These are phyloP conservation scores for Cephus cinctus DNA, from an alignment of 1,140 invertebrate species.

Conservation along the genomic window DNA sequence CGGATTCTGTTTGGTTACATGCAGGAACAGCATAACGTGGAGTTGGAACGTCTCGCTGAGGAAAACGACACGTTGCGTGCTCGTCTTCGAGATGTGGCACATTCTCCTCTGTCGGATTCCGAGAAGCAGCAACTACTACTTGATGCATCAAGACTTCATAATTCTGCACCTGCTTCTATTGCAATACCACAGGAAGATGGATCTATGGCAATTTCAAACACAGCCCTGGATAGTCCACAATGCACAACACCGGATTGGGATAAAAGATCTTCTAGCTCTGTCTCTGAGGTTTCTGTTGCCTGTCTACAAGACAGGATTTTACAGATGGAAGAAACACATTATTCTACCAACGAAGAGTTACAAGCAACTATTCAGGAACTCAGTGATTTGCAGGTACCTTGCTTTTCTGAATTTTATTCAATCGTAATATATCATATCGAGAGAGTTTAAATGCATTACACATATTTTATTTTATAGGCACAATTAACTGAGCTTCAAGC, in stretches of 20 bases:
- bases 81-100: conserved; percentile 72
- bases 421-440: background rate
- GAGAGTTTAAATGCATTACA: background rate
- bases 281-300: conserved; percentile 87
- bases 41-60: conserved; percentile 67
- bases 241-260: conserved; percentile 81
- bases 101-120: conserved; percentile 78
- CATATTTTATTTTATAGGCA: conserved; percentile 39
- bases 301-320: conserved; percentile 90
- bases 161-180: conserved; percentile 65
- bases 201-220: conserved; percentile 33
- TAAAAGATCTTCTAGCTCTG: conserved; percentile 78
- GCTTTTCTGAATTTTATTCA: conserved; percentile 1
- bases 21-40: conserved; percentile 63
- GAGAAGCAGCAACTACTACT: conserved; percentile 75
- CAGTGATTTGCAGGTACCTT: conserved; percentile 72
- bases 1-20: too few relatives aligned
- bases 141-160: conserved; percentile 66
- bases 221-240: conserved; percentile 61
- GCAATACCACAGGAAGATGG: conserved; percentile 51
- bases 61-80: conserved; percentile 74
- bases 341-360: conserved; percentile 90
- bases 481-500: conserved; percentile 83
- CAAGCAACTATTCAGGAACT: conserved; percentile 92
- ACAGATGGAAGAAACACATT: conserved; percentile 67